Percentiles rank a stretch among this genome's conserved stretches.
Conservation (phyloP, 2,888 invertebrate species). For the Drosophila pullipes region DNA sequence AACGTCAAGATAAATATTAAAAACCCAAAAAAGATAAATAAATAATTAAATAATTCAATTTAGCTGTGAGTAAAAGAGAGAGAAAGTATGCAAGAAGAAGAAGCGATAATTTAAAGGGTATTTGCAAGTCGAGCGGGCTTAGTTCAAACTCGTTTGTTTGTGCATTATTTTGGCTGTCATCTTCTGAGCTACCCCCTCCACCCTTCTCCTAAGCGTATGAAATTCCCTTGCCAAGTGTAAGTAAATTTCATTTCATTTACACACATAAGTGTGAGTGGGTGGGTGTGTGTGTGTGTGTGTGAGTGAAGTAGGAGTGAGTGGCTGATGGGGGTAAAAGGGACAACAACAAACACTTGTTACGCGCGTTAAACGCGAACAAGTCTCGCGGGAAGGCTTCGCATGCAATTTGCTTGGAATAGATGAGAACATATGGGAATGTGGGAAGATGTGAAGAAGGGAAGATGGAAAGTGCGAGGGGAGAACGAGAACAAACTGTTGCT, state of each 20-base stretch:
- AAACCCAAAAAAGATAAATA: neutral
- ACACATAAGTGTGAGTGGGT: neutral
- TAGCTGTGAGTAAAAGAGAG: neutral
- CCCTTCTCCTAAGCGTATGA: neutral
- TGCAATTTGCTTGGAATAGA: conserved; percentile 61
- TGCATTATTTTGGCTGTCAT: conserved; percentile 28
- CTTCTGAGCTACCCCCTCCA: conserved; percentile 11
- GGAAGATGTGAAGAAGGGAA: neutral
- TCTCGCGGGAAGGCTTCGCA: conserved; percentile 66
- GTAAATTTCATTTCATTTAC: conserved; percentile 72
- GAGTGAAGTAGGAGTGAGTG: neutral
- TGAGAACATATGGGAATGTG: conserved; percentile 17
- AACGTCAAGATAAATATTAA: conserved; percentile 14
- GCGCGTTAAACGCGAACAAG: conserved; percentile 33
- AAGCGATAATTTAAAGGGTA: neutral
- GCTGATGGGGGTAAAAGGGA: conserved; percentile 4
- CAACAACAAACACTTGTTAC: conserved; percentile 69
- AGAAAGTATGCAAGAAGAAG: neutral
- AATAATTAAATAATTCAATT: neutral
- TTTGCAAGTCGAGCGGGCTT: neutral
- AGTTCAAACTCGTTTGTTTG: conserved; percentile 11
- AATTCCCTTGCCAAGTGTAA: conserved; percentile 45
- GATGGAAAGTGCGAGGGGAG: neutral
- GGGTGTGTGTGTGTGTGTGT: conserved; percentile 1
- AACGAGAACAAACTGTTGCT: conserved; percentile 36